Evolutionary conservation across 2,797 vertebrate species (phyloP).

Genomic region (Scleropages formosus): DNA sequence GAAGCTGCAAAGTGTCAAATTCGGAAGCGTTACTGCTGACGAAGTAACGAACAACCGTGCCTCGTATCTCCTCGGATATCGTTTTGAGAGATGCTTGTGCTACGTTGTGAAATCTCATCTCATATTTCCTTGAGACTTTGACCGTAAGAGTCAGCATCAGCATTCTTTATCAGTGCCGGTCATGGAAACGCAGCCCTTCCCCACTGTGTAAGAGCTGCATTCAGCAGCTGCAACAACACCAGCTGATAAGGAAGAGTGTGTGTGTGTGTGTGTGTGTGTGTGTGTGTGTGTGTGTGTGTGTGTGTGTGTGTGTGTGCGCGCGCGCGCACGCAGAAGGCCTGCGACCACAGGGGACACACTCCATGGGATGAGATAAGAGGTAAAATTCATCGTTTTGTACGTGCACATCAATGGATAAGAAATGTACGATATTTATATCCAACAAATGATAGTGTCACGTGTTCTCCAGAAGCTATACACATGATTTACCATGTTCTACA

Average conservation of each 20-base stretch:
- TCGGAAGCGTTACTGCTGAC: neutral
- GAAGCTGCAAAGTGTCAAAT: neutral
- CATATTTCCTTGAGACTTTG: neutral
- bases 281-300: too few relatives aligned
- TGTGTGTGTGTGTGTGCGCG: too few relatives aligned
- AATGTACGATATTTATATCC: too few relatives aligned
- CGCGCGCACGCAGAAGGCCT: neutral
- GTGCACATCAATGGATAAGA: too few relatives aligned
- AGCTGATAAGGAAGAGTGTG: neutral
- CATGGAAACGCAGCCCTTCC: constrained; percentile 1
- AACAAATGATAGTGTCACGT: too few relatives aligned
- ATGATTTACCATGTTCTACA: too few relatives aligned
- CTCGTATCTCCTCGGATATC: neutral
- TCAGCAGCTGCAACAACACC: neutral
- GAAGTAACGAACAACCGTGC: neutral
- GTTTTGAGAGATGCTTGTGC: neutral
- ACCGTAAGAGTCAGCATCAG: neutral
- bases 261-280: too few relatives aligned
- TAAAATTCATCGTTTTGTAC: too few relatives aligned
- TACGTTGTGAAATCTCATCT: neutral
- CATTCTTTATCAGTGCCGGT: neutral
- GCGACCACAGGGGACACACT: too few relatives aligned
- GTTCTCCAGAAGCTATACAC: too few relatives aligned
- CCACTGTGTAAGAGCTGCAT: neutral
- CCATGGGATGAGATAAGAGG: too few relatives aligned